These are phyloP conservation scores for Tympanoctomys barrerae DNA, from an alignment of 2,797 vertebrate species.

Conservation along the genomic window DNA sequence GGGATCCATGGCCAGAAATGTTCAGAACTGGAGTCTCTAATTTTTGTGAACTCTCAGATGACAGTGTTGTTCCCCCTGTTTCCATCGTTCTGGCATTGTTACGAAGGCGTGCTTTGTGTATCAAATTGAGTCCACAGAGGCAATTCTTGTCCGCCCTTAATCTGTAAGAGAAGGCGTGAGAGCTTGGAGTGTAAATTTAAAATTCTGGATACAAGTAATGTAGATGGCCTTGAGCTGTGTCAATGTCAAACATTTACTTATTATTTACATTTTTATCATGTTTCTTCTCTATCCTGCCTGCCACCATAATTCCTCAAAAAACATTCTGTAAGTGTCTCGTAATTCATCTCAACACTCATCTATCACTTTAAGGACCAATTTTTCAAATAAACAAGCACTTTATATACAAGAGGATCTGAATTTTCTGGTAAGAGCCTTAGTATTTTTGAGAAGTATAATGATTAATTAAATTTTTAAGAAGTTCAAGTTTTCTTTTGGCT, in stretches of 20 bases:
- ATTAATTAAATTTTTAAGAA: conserved; percentile 55
- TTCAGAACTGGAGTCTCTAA: not conserved
- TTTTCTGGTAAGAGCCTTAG: conserved; percentile 56
- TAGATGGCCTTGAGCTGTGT: conserved; percentile 60
- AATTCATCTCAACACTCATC: conserved; percentile 54
- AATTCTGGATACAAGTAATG: conserved; percentile 59
- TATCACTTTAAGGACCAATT: conserved; percentile 67
- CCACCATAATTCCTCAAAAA: conserved; percentile 29
- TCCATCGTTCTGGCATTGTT: conserved; percentile 7
- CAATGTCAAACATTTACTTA: conserved; percentile 60
- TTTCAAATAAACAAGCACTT: conserved; percentile 73
- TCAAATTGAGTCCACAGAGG: conserved; percentile 61
- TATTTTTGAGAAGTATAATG: not conserved
- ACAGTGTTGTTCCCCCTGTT: conserved; percentile 31
- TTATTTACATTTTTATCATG: conserved; percentile 70
- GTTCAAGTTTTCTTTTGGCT: conserved; percentile 53
- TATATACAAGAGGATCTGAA: conserved; percentile 51
- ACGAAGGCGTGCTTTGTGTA: conserved; percentile 29
- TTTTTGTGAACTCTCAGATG: conserved; percentile 60
- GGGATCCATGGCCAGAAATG: conserved; percentile 19
- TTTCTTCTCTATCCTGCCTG: conserved; percentile 62
- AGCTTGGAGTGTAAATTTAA: conserved; percentile 67
- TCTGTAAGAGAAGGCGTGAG: conserved; percentile 62
- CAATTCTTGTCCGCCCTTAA: conserved; percentile 29
- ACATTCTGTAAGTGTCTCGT: conserved; percentile 32